Conservation (phyloP, 2,797 vertebrate genomes). For the Columba guinea region DNA sequence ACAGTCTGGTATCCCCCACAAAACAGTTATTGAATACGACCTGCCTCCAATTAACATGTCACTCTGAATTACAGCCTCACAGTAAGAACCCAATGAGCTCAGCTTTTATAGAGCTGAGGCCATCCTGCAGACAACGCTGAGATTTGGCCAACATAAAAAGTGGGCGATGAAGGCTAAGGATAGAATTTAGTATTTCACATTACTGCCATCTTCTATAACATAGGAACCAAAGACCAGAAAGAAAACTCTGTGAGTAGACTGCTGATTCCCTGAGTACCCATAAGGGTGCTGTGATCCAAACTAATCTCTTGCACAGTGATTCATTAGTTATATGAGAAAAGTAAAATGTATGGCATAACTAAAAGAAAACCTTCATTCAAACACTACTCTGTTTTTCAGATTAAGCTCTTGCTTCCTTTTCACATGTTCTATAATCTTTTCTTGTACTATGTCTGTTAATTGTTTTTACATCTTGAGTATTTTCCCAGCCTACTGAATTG, state of each 20-base stretch:
- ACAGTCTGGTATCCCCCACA: background rate
- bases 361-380: background rate
- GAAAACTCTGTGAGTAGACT: background rate
- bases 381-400: background rate
- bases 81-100: background rate
- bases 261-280: background rate
- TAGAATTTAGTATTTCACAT: conserved; percentile 13
- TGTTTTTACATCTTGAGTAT: background rate
- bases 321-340: background rate
- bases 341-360: background rate
- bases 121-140: background rate
- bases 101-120: background rate
- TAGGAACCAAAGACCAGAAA: background rate
- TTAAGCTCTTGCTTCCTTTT: background rate
- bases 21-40: background rate
- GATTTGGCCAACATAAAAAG: background rate
- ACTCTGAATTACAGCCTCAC: background rate
- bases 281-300: background rate
- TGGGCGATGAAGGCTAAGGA: conserved; percentile 2
- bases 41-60: background rate
- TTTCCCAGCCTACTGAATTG: background rate
- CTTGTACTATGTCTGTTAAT: background rate
- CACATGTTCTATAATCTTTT: background rate
- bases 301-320: background rate
- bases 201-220: background rate